phyloP scores from a whole-genome alignment of 30 jellyfish, hydroid and myxozoan species.

The Haliclystus octoradiatus region DNA sequence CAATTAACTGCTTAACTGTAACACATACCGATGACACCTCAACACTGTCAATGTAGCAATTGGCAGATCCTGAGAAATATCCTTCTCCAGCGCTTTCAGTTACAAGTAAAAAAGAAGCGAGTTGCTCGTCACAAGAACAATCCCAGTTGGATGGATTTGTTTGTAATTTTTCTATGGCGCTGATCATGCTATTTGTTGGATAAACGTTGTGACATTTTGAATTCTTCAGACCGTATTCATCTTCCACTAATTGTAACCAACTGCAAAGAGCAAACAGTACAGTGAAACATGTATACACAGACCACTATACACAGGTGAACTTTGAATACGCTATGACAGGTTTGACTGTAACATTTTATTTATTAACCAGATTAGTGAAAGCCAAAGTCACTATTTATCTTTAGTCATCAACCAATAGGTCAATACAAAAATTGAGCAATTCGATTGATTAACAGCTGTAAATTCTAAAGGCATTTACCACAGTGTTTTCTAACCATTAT shows the following conservation, averaged over 20 bases:
- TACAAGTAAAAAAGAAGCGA: constrained; percentile 61
- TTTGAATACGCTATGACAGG: too few species aligned
- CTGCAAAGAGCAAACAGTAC: too few species aligned
- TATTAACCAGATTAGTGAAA: too few species aligned
- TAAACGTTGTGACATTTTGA: constrained; percentile 43
- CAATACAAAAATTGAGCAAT: too few species aligned
- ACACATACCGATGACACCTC: constrained; percentile 70
- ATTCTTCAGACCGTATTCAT: constrained; percentile 49
- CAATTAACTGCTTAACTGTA: neutral
- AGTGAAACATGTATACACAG: too few species aligned
- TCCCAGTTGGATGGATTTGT: constrained; percentile 81
- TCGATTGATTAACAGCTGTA: too few species aligned
- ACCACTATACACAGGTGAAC: too few species aligned
- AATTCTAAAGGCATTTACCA: too few species aligned
- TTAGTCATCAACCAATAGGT: too few species aligned
- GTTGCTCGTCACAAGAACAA: constrained; percentile 72
- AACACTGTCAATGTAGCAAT: constrained; percentile 52
- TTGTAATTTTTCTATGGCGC: constrained; percentile 37
- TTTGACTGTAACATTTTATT: too few species aligned
- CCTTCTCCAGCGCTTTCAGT: constrained; percentile 28
- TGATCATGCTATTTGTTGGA: constrained; percentile 43
- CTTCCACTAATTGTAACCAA: constrained; percentile 81
- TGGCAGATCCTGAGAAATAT: constrained; percentile 39
- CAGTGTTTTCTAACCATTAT: too few species aligned
- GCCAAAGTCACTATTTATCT: too few species aligned